A percentile compares a stretch with the other conserved stretches of the same genome.
Evolutionary conservation across 1,140 invertebrate genomes (phyloP).

Genomic region (Drosophila oshimai): DNA sequence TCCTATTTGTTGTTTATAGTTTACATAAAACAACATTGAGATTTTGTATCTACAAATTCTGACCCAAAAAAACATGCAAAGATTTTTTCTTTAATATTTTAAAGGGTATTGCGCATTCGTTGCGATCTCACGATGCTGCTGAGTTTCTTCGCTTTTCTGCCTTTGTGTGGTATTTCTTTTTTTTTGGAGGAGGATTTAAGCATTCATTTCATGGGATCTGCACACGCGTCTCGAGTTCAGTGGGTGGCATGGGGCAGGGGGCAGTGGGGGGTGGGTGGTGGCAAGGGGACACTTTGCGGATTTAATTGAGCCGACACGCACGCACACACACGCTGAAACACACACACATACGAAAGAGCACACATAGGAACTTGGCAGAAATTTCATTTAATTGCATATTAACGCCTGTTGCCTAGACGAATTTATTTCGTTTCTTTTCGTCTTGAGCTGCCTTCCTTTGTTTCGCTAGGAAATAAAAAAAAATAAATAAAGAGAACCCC

Average conservation of each 20-base stretch:
- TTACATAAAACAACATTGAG: no score
- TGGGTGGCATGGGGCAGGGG: not conserved
- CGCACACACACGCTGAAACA: conserved; percentile 10
- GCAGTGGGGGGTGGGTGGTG: not conserved
- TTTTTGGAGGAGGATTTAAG: conserved; percentile 29
- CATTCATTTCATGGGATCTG: conserved; percentile 57
- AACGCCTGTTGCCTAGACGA: conserved; percentile 48
- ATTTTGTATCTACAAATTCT: no score
- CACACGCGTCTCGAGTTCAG: conserved; percentile 33
- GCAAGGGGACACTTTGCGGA: conserved; percentile 43
- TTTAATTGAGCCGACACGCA: conserved; percentile 60
- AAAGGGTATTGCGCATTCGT: conserved; percentile 1
- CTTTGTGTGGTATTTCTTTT: conserved; percentile 20
- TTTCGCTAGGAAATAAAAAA: not conserved
- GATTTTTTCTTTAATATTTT: not conserved
- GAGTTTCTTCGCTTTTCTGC: conserved; percentile 9
- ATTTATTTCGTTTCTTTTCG: conserved; percentile 16
- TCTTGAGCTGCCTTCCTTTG: conserved; percentile 1
- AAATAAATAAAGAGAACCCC: not conserved
- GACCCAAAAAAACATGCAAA: no score
- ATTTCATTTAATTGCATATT: conserved; percentile 59
- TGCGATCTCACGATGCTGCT: not conserved
- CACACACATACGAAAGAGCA: not conserved
- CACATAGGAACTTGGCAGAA: conserved; percentile 18
- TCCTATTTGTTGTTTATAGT: not conserved